Conservation (phyloP, 1,140 invertebrate genomes). For the Hyposmocoma kahamanoa region DNA sequence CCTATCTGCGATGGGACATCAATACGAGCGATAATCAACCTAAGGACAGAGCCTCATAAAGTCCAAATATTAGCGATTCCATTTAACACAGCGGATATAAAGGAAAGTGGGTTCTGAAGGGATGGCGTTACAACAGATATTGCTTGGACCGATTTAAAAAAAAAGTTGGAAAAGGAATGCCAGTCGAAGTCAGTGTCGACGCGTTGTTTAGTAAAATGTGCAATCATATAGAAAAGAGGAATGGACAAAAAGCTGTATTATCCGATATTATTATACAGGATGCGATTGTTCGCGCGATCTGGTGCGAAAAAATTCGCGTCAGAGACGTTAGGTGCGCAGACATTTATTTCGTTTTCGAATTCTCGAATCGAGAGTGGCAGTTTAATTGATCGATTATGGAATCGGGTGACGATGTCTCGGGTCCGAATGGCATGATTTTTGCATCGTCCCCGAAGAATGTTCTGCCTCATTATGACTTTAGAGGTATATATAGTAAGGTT, state of each 20-base stretch:
- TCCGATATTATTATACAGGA: conserved; percentile 39
- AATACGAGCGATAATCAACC: conserved; percentile 14
- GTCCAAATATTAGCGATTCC: conserved; percentile 16
- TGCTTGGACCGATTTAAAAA: conserved; percentile 9
- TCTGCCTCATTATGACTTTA: background rate
- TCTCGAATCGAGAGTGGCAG: conserved; percentile 25
- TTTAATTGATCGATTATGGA: conserved; percentile 40
- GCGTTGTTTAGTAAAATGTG: conserved; percentile 56
- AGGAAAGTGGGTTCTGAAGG: conserved; percentile 10
- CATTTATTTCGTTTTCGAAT: conserved; percentile 16
- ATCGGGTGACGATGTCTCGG: conserved; percentile 11
- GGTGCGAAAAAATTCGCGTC: conserved; percentile 39
- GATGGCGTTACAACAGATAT: conserved; percentile 2
- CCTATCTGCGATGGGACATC: conserved; percentile 11
- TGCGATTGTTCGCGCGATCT: conserved; percentile 38
- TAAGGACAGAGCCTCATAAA: conserved; percentile 11
- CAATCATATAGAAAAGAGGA: conserved; percentile 53
- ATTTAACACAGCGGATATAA: background rate
- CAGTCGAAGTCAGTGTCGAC: conserved; percentile 32
- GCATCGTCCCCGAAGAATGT: conserved; percentile 7
- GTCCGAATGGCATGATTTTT: conserved; percentile 15
- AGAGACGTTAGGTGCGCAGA: conserved; percentile 14
- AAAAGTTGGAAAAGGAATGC: conserved; percentile 21
- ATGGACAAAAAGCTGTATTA: conserved; percentile 39
- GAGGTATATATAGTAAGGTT: too few relatives aligned